These are phyloP conservation scores for Adelognathus sp. DNA, from an alignment of 2,888 invertebrate genomes.

Conservation along the genomic window DNA sequence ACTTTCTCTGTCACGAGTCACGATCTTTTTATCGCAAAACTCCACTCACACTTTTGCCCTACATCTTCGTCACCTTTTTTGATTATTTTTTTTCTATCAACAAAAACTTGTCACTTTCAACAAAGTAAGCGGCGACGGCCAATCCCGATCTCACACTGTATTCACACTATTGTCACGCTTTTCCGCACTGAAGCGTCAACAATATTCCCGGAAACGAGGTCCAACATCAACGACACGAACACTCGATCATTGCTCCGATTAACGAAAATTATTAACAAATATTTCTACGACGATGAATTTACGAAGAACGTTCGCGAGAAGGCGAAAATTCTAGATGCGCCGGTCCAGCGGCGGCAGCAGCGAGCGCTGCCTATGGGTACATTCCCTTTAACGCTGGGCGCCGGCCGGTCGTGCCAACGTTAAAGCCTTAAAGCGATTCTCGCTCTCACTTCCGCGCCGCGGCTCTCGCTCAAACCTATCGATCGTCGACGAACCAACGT, in stretches of 20 bases:
- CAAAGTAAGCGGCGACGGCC: not conserved
- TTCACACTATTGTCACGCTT: not conserved
- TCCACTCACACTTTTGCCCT: constrained; percentile 50
- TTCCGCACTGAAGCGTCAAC: not conserved
- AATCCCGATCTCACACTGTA: not conserved
- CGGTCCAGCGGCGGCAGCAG: constrained; percentile 44
- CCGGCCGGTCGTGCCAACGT: constrained; percentile 69
- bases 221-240: not conserved
- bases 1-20: not conserved
- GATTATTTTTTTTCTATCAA: too few species aligned
- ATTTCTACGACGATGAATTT: not conserved
- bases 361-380: constrained; percentile 61
- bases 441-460: constrained; percentile 24
- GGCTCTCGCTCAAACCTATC: constrained; percentile 14
- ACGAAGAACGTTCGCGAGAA: constrained; percentile 44
- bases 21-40: not conserved
- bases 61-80: constrained; percentile 55
- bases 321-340: constrained; percentile 42
- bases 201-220: not conserved
- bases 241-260: not conserved
- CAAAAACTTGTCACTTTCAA: not conserved
- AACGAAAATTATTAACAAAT: not conserved
- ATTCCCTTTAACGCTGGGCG: constrained; percentile 77
- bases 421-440: constrained; percentile 56
- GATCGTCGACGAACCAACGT: constrained; percentile 4